These are phyloP conservation scores for Mesorhabditis sp. DNA, from an alignment of 2,888 invertebrate genomes.

Conservation along the genomic window DNA sequence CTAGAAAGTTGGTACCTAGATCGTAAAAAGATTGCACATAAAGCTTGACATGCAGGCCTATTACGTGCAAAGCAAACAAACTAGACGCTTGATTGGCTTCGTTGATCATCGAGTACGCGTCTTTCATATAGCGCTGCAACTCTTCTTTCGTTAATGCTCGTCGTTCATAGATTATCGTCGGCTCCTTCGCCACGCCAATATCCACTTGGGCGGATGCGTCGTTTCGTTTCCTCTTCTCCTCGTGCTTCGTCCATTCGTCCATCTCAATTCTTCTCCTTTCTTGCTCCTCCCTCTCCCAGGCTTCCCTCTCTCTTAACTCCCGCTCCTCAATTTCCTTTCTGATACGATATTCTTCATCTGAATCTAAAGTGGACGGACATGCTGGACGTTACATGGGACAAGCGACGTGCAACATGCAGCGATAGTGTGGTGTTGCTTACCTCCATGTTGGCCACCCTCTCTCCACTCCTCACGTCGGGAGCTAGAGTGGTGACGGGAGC, in stretches of 20 bases:
- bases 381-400: neutral
- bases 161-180: neutral
- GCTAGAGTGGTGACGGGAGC: constrained; percentile 36
- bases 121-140: neutral
- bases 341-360: neutral
- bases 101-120: neutral
- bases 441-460: neutral
- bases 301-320: neutral
- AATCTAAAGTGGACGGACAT: neutral
- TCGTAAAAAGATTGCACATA: neutral
- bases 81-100: neutral
- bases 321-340: neutral
- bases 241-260: neutral
- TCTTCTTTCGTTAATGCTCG: neutral
- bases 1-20: constrained; percentile 20
- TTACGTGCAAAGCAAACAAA: neutral
- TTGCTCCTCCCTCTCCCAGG: neutral
- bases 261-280: neutral
- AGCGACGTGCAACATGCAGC: neutral
- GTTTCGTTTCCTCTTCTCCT: neutral
- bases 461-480: constrained; percentile 24
- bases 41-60: neutral
- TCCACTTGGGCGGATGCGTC: constrained; percentile 5
- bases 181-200: neutral
- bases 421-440: neutral